phyloP scores from a whole-genome alignment of 2,113 vertebrate species.

The Machaerirhynchus nigripectus region DNA sequence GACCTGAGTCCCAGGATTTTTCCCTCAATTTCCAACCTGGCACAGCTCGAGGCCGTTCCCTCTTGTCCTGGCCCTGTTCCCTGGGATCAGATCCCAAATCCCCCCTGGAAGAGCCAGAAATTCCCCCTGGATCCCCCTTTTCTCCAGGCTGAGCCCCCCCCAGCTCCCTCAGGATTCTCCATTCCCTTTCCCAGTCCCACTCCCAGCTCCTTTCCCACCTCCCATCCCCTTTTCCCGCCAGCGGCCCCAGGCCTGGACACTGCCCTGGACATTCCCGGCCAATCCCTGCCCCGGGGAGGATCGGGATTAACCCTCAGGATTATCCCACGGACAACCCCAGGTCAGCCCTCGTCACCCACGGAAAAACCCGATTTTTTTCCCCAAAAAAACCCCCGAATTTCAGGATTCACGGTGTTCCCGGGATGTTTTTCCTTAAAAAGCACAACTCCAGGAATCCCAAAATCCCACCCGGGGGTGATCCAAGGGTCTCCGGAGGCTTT shows the following conservation, averaged over 20 bases:
- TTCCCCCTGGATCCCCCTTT: neutral
- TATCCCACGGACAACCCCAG: neutral
- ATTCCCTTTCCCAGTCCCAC: neutral
- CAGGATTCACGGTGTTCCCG: rapidly evolving
- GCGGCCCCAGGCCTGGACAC: neutral
- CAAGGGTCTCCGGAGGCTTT: neutral
- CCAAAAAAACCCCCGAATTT: neutral
- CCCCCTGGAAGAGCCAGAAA: neutral
- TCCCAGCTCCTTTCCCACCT: neutral
- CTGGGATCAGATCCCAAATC: neutral
- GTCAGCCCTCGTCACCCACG: neutral
- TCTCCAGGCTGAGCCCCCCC: rapidly evolving
- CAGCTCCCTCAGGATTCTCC: neutral
- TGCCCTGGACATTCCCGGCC: neutral
- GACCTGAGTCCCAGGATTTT: neutral
- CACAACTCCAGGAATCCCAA: no score
- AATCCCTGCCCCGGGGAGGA: neutral
- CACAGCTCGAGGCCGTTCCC: neutral
- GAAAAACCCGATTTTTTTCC: neutral
- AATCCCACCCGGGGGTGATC: neutral
- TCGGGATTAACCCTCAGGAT: neutral
- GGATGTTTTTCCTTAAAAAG: rapidly evolving
- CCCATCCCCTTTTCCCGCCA: neutral
- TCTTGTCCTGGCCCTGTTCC: neutral
- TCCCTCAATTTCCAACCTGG: neutral